Conservation (phyloP, 2,888 invertebrate genomes). For the Selenia dentaria region DNA sequence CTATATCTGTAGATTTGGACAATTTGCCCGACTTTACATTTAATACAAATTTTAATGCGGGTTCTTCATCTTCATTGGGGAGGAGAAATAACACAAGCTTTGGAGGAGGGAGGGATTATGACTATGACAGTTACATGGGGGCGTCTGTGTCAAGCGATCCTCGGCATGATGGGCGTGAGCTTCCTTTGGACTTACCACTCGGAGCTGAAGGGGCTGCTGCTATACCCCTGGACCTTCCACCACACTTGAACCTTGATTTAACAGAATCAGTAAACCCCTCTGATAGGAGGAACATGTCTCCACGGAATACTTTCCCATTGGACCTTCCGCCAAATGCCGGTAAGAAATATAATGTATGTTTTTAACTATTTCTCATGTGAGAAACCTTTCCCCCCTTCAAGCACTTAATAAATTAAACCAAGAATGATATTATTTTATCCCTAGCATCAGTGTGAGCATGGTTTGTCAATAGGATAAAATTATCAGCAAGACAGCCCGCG, state of each 20-base stretch:
- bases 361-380: no score
- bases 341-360: no score
- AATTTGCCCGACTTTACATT: conserved; percentile 89
- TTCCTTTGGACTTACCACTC: conserved; percentile 67
- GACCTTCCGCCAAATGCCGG: conserved; percentile 78
- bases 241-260: conserved; percentile 72
- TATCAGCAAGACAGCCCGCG: no score
- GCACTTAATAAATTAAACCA: no score
- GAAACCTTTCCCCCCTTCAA: no score
- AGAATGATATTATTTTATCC: no score
- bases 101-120: conserved; percentile 58
- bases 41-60: conserved; percentile 77
- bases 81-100: conserved; percentile 60
- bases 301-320: conserved; percentile 70
- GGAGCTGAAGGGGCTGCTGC: conserved; percentile 67
- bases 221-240: conserved; percentile 62
- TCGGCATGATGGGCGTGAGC: conserved; percentile 52
- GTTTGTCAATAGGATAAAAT: no score
- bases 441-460: no score
- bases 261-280: conserved; percentile 78
- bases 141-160: conserved; percentile 59
- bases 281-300: conserved; percentile 73
- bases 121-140: conserved; percentile 67
- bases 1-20: conserved; percentile 85
- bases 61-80: conserved; percentile 65